phyloP scores from a whole-genome alignment of 2,888 invertebrate genomes.

The Ditula angustiorana region DNA sequence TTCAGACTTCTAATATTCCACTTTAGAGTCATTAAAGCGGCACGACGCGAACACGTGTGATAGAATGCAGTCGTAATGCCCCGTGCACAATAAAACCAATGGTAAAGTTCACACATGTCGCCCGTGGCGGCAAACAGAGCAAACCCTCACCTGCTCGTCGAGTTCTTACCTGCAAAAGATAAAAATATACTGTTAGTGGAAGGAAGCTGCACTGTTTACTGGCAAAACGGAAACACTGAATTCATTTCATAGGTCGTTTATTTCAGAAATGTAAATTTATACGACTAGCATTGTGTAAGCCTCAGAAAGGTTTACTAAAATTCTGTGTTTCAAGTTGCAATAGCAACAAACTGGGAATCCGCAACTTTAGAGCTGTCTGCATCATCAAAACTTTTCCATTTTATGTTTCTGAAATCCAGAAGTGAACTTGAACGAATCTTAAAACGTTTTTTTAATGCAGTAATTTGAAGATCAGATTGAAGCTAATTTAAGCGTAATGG shows the following conservation, averaged over 20 bases:
- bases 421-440: slow-evolving; percentile 8
- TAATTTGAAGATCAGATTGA: slow-evolving; percentile 6
- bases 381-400: slow-evolving; percentile 1
- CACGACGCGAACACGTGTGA: slow-evolving; percentile 48
- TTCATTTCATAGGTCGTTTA: slow-evolving; percentile 28
- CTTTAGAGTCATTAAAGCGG: slow-evolving; percentile 55
- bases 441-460: slow-evolving; percentile 6
- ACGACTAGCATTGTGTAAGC: slow-evolving; percentile 18
- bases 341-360: slow-evolving; percentile 4
- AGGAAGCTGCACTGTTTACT: slow-evolving; percentile 32
- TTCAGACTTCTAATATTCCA: slow-evolving; percentile 43
- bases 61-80: slow-evolving; percentile 50
- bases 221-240: slow-evolving; percentile 27
- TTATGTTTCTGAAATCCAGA: slow-evolving; percentile 12
- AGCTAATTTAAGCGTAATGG: slow-evolving; percentile 22
- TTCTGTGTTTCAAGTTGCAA: slow-evolving; percentile 7
- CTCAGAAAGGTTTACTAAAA: slow-evolving; percentile 22
- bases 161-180: slow-evolving; percentile 76
- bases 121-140: slow-evolving; percentile 64
- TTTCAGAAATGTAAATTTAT: slow-evolving; percentile 22
- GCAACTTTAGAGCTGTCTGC: not conserved
- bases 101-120: slow-evolving; percentile 78
- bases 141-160: slow-evolving; percentile 67
- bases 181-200: slow-evolving; percentile 63
- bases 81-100: slow-evolving; percentile 63